Evolutionary conservation across 1,140 invertebrate genomes (phyloP).

Genomic region (Bombus vancouverensis): DNA sequence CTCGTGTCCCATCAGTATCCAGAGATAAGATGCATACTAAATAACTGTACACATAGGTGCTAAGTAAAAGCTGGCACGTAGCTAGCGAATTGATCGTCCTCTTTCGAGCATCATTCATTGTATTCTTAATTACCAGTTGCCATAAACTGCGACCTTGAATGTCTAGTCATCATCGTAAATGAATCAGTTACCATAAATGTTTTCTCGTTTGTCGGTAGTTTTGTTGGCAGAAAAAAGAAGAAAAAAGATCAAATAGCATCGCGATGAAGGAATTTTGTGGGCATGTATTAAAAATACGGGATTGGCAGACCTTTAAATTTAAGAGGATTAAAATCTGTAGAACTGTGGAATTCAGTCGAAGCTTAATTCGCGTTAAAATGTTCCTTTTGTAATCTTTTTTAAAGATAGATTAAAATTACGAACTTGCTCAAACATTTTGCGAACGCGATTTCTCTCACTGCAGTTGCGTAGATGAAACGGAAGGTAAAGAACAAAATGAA

Average conservation of each 20-base stretch:
- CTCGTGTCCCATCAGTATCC: no score
- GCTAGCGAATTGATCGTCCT: background rate
- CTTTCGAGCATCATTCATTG: background rate
- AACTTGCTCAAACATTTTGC: background rate
- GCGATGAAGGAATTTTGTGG: background rate
- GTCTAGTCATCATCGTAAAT: background rate
- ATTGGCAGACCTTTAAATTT: background rate
- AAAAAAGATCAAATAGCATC: background rate
- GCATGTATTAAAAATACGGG: background rate
- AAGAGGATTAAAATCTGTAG: background rate
- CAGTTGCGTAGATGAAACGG: background rate
- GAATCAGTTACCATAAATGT: background rate
- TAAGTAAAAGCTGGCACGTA: background rate
- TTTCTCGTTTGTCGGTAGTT: background rate
- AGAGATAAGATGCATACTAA: background rate
- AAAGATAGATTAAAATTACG: background rate
- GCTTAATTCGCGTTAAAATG: background rate
- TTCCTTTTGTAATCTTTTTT: background rate
- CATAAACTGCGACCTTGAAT: constrained; percentile 8
- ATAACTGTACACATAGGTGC: background rate
- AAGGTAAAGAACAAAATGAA: background rate
- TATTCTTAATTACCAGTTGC: constrained; percentile 7
- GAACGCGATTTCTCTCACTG: no score
- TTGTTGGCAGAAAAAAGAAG: background rate
- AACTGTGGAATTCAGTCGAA: background rate